Evolutionary conservation across 2,888 invertebrate species (phyloP).

Genomic region (Penaeus monodon): DNA sequence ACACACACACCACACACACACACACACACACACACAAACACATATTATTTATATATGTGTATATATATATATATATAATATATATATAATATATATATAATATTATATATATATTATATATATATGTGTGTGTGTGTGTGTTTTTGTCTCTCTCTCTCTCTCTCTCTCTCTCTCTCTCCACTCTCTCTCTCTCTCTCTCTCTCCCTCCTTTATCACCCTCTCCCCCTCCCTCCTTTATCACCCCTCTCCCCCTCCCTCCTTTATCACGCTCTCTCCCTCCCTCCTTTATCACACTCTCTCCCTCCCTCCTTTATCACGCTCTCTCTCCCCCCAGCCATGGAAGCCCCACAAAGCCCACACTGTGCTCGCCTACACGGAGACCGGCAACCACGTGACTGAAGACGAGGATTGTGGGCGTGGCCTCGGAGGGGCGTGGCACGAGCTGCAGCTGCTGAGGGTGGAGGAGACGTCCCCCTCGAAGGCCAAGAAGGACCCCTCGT

Average conservation of each 20-base stretch:
- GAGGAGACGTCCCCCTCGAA: conserved; percentile 22
- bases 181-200: neutral
- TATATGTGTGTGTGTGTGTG: too few species aligned
- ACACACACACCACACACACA: too few species aligned
- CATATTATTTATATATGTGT: too few species aligned
- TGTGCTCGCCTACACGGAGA: conserved; percentile 48
- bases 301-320: neutral
- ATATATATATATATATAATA: too few species aligned
- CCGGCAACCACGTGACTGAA: conserved; percentile 38
- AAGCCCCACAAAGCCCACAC: conserved; percentile 49
- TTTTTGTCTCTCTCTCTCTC: too few species aligned
- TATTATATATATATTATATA: too few species aligned
- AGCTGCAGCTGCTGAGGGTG: conserved; percentile 49
- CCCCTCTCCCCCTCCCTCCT: too few species aligned
- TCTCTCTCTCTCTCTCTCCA: too few species aligned
- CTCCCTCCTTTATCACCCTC: neutral
- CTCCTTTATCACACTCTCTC: neutral
- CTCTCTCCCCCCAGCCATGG: conserved; percentile 30
- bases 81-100: too few species aligned
- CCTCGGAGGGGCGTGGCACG: conserved; percentile 50
- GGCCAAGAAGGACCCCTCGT: neutral
- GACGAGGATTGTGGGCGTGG: conserved; percentile 46
- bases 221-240: neutral
- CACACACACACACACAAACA: too few species aligned
- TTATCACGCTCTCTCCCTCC: fast-evolving